Base-by-base conservation (phyloP, 2,888 invertebrate species). In the Philopedon plagiatum region DNA sequence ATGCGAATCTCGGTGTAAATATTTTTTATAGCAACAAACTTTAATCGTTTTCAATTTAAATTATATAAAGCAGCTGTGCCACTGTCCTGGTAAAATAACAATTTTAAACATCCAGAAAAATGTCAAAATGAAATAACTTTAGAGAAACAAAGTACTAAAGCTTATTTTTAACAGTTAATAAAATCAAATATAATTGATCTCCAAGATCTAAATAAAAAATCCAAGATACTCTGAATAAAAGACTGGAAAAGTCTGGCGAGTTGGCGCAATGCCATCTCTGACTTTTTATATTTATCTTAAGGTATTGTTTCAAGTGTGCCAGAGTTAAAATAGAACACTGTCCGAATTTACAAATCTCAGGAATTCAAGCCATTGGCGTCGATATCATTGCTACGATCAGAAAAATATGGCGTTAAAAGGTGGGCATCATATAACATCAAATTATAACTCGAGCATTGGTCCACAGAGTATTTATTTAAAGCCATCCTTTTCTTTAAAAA, bases 261-360 rank as follows among this genome's bases (percentile, higher is more conserved):
- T 74, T 74, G 74, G 74, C 74, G 49, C 58, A 13, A 63, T 54
- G 65, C 74, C 74, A 74, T 74, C 66, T 74, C 62, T 9, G 39
- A 61, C 63, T 74, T 74, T 74, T 74, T 74, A 74, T 74, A 70
- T 70, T 70, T 74, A 74, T 74, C 75, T 75, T 75, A 73, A 75
- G 72, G 75, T 75, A 75, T 75, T 75, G 75, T 75, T 75, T 72
- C 69, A 63, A 73, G 66, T 73, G 75, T 75, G 75, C 75, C 75
- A 75, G 72, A 65, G 68, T 66, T 44, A 74, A 75, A 75, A 75
- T 75, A 75, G 75, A 72, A 75, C 70, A 66, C 62, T 68, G 74
- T 74, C 70, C 70, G 66, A 71, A 67, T 71, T 74, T 74, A 74
- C 70, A 66, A 54, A 71, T 63, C 66, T 71, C 15, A 66, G 74